Percentiles rank a stretch among this genome's conserved stretches.
phyloP scores from a whole-genome alignment of 2,888 invertebrate genomes.

The Mechanitis mazaeus region DNA sequence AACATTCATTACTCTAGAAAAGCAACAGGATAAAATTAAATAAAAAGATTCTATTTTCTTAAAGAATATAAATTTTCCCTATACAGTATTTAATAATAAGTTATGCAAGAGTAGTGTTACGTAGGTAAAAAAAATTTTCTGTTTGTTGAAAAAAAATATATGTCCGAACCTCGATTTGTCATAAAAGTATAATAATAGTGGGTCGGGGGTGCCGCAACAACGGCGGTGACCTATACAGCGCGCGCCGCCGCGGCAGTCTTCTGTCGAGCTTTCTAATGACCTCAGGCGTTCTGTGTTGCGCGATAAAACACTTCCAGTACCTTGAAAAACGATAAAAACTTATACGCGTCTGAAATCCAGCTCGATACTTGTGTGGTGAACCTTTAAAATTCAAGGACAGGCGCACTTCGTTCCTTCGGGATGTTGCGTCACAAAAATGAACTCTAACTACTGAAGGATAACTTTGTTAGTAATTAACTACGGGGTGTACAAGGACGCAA shows the following conservation, averaged over 20 bases:
- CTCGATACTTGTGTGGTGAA: slow-evolving; percentile 53
- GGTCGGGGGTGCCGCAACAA: slow-evolving; percentile 73
- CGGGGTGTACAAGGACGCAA: slow-evolving; percentile 38
- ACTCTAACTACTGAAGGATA: slow-evolving; percentile 60
- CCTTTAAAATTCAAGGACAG: slow-evolving; percentile 47
- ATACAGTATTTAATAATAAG: no score
- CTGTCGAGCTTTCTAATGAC: slow-evolving; percentile 74
- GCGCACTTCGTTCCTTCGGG: slow-evolving; percentile 47
- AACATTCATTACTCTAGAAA: not conserved
- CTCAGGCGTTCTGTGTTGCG: slow-evolving; percentile 70
- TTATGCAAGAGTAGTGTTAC: slow-evolving; percentile 6
- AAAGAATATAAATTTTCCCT: no score
- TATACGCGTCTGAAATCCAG: slow-evolving; percentile 50
- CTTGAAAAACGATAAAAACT: slow-evolving; percentile 51
- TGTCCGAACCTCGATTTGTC: slow-evolving; percentile 72
- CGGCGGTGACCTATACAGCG: slow-evolving; percentile 70
- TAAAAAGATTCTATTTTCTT: no score
- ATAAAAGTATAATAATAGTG: slow-evolving; percentile 77
- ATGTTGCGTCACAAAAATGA: slow-evolving; percentile 54
- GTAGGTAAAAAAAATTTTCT: slow-evolving; percentile 15
- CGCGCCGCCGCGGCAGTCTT: slow-evolving; percentile 73
- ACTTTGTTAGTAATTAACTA: slow-evolving; percentile 60
- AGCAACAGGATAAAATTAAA: no score
- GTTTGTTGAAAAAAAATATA: slow-evolving; percentile 42
- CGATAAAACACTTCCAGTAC: slow-evolving; percentile 47